phyloP scores from a whole-genome alignment of 2,113 vertebrate genomes.

The Phrynosoma blainvillii region DNA sequence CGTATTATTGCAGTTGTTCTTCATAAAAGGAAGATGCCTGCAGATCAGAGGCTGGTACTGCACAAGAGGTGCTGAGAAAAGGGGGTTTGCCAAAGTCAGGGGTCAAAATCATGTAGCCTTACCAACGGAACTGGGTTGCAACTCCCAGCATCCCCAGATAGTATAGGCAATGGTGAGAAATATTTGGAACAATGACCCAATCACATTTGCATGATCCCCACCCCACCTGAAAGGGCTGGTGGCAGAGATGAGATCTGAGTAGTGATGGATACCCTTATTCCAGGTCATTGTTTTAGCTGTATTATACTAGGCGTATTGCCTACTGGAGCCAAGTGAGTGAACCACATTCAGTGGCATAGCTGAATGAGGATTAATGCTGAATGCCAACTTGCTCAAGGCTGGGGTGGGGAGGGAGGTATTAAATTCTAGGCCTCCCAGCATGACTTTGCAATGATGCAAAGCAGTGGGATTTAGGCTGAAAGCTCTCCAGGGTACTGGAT shows the following conservation, averaged over 20 bases:
- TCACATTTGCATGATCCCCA: too few relatives aligned
- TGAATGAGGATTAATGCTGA: not conserved
- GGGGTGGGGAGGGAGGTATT: not conserved
- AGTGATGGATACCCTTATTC: too few relatives aligned
- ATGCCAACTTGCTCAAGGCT: not conserved
- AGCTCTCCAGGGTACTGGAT: not conserved
- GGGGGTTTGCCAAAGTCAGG: not conserved
- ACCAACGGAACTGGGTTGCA: too few relatives aligned
- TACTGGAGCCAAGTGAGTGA: not conserved
- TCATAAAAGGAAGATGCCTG: too few relatives aligned
- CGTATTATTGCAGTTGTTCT: too few relatives aligned
- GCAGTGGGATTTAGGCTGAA: not conserved
- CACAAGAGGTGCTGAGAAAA: not conserved
- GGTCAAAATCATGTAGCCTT: too few relatives aligned
- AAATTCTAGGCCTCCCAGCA: not conserved
- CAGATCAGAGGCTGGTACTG: too few relatives aligned
- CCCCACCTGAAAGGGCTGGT: not conserved
- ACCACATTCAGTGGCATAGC: not conserved
- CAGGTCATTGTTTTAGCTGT: not conserved
- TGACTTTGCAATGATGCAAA: not conserved
- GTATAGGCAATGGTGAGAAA: too few relatives aligned
- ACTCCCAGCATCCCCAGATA: too few relatives aligned
- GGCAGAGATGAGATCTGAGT: not conserved
- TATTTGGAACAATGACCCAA: too few relatives aligned
- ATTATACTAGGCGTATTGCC: not conserved